These are phyloP conservation scores for Eleginops maclovinus DNA, from an alignment of 2,113 vertebrate species.

Conservation along the genomic window DNA sequence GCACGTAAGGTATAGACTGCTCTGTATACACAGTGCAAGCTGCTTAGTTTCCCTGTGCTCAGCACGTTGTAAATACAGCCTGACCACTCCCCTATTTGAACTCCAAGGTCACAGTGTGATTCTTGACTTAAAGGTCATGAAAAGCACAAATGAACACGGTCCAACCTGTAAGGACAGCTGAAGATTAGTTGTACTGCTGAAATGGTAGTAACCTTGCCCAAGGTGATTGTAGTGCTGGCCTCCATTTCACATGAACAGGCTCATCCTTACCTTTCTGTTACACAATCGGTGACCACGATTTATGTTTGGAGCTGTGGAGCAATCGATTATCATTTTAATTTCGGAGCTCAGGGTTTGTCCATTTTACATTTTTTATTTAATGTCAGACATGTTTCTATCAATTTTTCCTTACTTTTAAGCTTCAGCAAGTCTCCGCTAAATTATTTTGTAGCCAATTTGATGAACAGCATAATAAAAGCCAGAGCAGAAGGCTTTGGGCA, in stretches of 20 bases:
- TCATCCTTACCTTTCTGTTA: background rate
- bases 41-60: slow-evolving; percentile 31
- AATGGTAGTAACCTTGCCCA: slow-evolving; percentile 73
- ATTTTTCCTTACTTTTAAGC: background rate
- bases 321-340: background rate
- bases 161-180: slow-evolving; percentile 4
- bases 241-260: slow-evolving; percentile 28
- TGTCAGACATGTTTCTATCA: slow-evolving; percentile 1
- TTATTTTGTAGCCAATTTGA: background rate
- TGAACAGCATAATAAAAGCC: background rate
- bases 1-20: background rate
- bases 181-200: slow-evolving; percentile 14
- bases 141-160: background rate
- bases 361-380: background rate
- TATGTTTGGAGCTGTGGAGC: too few species aligned
- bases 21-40: slow-evolving; percentile 31
- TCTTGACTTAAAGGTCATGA: slow-evolving; percentile 21
- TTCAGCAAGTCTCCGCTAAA: background rate
- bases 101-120: slow-evolving; percentile 71
- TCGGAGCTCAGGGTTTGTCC: background rate
- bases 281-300: background rate
- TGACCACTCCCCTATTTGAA: slow-evolving; percentile 54
- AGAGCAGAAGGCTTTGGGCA: background rate
- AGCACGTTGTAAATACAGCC: background rate
- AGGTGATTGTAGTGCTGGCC: slow-evolving; percentile 65